These are phyloP conservation scores for Hiodon alosoides DNA, from an alignment of 2,113 vertebrate genomes.

Conservation along the genomic window DNA sequence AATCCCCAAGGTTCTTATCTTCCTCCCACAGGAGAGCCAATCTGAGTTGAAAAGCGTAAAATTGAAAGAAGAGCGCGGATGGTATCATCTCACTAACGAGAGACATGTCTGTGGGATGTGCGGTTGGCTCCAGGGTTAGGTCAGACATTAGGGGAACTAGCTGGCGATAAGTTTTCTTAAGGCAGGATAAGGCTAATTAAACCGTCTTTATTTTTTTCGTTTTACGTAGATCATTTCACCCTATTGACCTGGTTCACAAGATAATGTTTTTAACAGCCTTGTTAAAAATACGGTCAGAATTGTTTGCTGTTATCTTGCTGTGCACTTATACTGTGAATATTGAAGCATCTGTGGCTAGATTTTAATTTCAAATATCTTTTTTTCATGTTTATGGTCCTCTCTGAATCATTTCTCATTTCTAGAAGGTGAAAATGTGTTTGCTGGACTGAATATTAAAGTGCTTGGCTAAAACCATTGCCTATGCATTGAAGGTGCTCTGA, in stretches of 20 bases:
- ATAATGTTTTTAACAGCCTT: too few species aligned
- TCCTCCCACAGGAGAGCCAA: conserved; percentile 90
- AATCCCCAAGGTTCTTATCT: conserved; percentile 90
- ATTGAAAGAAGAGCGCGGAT: conserved; percentile 86
- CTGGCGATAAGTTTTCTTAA: neutral
- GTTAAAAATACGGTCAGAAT: neutral
- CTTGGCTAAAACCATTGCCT: neutral
- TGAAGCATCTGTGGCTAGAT: neutral
- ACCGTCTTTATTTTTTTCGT: neutral
- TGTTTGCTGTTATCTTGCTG: neutral
- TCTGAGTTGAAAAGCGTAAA: conserved; percentile 95
- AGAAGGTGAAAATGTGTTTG: neutral
- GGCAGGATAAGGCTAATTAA: neutral
- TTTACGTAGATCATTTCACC: neutral
- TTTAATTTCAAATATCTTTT: neutral
- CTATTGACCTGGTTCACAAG: conserved; percentile 3
- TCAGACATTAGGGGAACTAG: neutral
- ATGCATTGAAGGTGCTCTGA: too few species aligned
- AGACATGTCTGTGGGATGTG: conserved; percentile 54
- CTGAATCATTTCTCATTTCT: neutral
- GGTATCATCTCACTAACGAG: conserved; percentile 82
- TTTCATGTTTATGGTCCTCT: too few species aligned
- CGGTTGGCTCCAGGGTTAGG: conserved; percentile 18
- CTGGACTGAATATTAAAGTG: neutral
- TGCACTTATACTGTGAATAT: neutral